These are phyloP conservation scores for Morone chrysops DNA, from an alignment of 2,113 vertebrate genomes.

Conservation along the genomic window DNA sequence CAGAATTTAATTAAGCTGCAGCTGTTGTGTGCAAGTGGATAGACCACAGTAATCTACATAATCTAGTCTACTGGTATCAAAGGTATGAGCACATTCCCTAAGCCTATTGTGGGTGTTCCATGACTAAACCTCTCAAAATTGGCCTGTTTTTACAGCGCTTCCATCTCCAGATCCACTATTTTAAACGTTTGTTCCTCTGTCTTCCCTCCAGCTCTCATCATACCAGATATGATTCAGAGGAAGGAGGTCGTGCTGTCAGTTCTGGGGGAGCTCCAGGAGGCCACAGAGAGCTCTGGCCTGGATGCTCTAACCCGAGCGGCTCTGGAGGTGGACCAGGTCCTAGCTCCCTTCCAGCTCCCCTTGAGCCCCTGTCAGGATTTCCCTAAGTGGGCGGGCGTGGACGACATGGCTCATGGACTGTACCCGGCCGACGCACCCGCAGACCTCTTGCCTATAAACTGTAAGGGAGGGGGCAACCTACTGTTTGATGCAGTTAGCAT, in stretches of 20 bases:
- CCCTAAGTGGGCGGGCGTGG: conserved; percentile 88
- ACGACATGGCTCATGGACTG: conserved; percentile 87
- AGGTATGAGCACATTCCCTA: neutral
- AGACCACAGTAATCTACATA: neutral
- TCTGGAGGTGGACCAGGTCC: conserved; percentile 85
- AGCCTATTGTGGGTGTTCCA: neutral
- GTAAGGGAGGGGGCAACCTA: conserved; percentile 91
- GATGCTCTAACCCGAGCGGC: conserved; percentile 87
- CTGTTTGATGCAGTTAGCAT: conserved; percentile 93
- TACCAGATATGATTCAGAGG: conserved; percentile 90
- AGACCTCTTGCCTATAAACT: conserved; percentile 90
- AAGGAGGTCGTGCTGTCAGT: conserved; percentile 91
- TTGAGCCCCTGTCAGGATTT: conserved; percentile 80
- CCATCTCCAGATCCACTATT: neutral
- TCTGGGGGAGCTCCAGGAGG: conserved; percentile 92
- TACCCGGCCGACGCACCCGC: conserved; percentile 91
- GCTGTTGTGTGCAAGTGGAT: conserved; percentile 5
- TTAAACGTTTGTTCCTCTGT: neutral
- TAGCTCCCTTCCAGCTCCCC: conserved; percentile 88
- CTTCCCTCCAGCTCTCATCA: conserved; percentile 22
- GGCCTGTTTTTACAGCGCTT: neutral
- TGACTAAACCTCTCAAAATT: neutral
- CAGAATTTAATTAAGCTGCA: conserved; percentile 5
- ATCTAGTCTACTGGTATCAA: neutral
- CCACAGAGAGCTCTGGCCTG: conserved; percentile 89